A percentile compares a stretch with the other conserved stretches of the same genome.
These are phyloP conservation scores for Odobenus rosmarus DNA, from an alignment of 2,113 vertebrate genomes.

Conservation along the genomic window DNA sequence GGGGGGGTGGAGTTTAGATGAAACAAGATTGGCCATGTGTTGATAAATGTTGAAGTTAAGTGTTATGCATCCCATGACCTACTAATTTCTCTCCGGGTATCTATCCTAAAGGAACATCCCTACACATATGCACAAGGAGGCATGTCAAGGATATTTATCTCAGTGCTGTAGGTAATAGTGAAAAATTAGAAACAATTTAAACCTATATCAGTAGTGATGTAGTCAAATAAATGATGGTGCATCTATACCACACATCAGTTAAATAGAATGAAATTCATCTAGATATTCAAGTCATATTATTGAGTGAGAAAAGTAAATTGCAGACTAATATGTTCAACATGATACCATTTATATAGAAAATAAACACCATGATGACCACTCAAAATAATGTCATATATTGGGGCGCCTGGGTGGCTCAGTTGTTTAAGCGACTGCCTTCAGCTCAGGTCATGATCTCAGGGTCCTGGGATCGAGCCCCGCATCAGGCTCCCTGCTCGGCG, in stretches of 20 bases:
- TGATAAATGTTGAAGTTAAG: conserved; percentile 21
- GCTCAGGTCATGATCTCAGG: too few relatives aligned
- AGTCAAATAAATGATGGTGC: background rate
- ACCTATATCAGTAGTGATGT: background rate
- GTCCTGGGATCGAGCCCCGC: too few relatives aligned
- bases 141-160: background rate
- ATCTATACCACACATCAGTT: background rate
- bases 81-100: background rate
- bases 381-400: background rate
- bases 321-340: background rate
- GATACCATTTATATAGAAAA: background rate
- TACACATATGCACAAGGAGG: background rate
- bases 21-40: background rate
- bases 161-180: background rate
- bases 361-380: background rate
- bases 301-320: background rate
- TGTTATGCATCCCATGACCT: background rate
- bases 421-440: too few relatives aligned
- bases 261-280: background rate
- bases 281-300: background rate
- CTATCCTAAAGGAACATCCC: background rate
- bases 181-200: background rate
- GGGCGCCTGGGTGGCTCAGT: too few relatives aligned
- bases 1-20: background rate
- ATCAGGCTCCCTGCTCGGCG: too few relatives aligned